Evolutionary conservation across 2,113 vertebrate genomes (phyloP), one percentile per base, ranked within the genome.

Genomic region (Erinaceus europaeus): DNA sequence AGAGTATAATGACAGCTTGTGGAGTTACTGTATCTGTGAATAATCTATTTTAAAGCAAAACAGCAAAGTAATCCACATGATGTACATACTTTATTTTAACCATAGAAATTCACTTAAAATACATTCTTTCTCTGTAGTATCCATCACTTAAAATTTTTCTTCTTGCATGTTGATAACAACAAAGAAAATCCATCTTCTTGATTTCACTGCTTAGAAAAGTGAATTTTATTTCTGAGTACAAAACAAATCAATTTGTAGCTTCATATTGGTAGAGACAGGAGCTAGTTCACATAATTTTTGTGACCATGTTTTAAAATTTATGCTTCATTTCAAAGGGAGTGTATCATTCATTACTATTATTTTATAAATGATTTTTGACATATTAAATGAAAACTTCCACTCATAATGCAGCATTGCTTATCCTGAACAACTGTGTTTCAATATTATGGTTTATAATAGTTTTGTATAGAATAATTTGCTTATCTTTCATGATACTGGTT

Each of bases 211-310:
- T 59, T 29, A 68, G 42, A 83, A 74, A 89, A 78, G 34, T 73
- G n/a, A 13, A 67, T 73, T 83, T 78, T 87, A 46, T 78, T 83
- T 61, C 48, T 69, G 44, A 84, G 36, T 34, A 48, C 17, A 69
- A 83, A 90, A 90, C 46, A 90, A 84, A 69, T 88, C 52, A 84
- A 42, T 80, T 69, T 84, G 23, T 88, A 64, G 38, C 23, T 68
- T 80, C 25, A 8, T 80, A 74, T 69, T 62, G 46, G 40, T 48
- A 36, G 38, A 79, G 68, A 69, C 52, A 68, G 68, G 90, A 84
- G 84, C 57, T 50, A 69, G 23, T 53, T 15, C 53, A 27, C 74
- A 74, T 55, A 84, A 20, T 64, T n/a, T 83, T 79, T 74, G 52
- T 34, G 34, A 55, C 42, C 62, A 52, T 69, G 42, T 57, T 29